phyloP scores from a whole-genome alignment of 2,797 vertebrate species.

The Bovichtus diacanthus region DNA sequence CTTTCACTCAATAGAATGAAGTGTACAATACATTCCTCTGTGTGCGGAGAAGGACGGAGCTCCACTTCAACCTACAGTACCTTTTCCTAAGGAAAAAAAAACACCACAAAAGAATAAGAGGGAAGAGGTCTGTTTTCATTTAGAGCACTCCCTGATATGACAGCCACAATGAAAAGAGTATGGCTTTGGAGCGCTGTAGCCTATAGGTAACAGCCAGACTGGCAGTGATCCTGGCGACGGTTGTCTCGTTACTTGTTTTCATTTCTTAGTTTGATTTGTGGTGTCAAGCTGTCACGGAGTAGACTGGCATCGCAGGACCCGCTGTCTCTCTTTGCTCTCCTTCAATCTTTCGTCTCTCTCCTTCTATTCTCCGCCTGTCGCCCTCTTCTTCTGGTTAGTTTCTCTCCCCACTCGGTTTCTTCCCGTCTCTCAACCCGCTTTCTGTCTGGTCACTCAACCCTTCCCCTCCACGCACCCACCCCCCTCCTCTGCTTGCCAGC shows the following conservation, averaged over 20 bases:
- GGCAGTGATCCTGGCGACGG: constrained; percentile 74
- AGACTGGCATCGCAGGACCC: constrained; percentile 66
- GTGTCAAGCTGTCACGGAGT: constrained; percentile 80
- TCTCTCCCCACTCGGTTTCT: constrained; percentile 51
- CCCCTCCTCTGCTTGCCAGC: constrained; percentile 21
- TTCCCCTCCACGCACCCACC: constrained; percentile 22
- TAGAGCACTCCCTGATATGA: constrained; percentile 70
- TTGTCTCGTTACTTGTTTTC: constrained; percentile 80
- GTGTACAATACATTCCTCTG: constrained; percentile 66
- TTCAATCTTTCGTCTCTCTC: constrained; percentile 46
- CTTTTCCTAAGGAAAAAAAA: constrained; percentile 47
- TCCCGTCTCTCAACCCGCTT: constrained; percentile 35
- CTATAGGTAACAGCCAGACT: constrained; percentile 75
- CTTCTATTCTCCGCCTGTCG: constrained; percentile 24
- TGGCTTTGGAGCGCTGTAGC: constrained; percentile 65
- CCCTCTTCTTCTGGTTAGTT: constrained; percentile 47
- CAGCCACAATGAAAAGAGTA: constrained; percentile 71
- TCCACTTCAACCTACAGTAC: constrained; percentile 61
- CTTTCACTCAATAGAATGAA: constrained; percentile 66
- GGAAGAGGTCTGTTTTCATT: constrained; percentile 75
- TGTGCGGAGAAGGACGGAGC: constrained; percentile 61
- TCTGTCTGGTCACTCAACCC: constrained; percentile 50
- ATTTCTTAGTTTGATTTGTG: constrained; percentile 80
- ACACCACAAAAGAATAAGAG: constrained; percentile 50
- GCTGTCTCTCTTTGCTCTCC: constrained; percentile 56